These are phyloP conservation scores for Drosophila colorata DNA, from an alignment of 2,888 invertebrate species.

Conservation along the genomic window DNA sequence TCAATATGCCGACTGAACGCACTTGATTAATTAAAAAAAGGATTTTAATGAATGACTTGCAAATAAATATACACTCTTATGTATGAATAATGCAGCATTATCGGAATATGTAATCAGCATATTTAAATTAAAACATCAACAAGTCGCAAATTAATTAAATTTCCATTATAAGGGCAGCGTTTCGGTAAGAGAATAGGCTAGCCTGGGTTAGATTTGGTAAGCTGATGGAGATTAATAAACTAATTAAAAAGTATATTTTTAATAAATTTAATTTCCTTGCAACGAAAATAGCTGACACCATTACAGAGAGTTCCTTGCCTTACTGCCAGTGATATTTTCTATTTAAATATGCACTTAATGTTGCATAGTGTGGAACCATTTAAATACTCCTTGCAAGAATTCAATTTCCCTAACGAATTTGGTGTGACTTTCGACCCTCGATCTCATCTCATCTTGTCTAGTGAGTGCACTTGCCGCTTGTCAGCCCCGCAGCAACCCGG, in stretches of 20 bases:
- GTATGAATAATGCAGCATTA: constrained; percentile 6
- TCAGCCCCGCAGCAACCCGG: constrained; percentile 31
- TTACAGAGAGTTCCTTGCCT: neutral
- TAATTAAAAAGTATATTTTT: neutral
- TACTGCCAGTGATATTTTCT: neutral
- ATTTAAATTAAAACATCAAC: constrained; percentile 22
- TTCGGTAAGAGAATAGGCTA: neutral
- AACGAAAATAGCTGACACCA: too few relatives aligned
- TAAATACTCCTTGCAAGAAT: constrained; percentile 34
- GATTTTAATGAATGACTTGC: constrained; percentile 32
- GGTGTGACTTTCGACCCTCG: constrained; percentile 47
- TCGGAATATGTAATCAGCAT: constrained; percentile 17
- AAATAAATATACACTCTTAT: constrained; percentile 19
- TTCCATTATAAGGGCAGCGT: constrained; percentile 1
- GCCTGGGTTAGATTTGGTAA: neutral
- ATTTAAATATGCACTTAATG: constrained; percentile 23
- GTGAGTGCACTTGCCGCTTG: constrained; percentile 50
- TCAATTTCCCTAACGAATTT: constrained; percentile 30
- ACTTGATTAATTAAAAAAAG: constrained; percentile 66
- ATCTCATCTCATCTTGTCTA: constrained; percentile 22
- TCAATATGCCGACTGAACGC: constrained; percentile 63
- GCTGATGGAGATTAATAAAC: constrained; percentile 1
- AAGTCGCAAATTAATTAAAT: constrained; percentile 28
- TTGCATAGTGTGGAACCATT: constrained; percentile 25
- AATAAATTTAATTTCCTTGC: constrained; percentile 1